phyloP scores from a whole-genome alignment of 2,888 invertebrate genomes.

The Saturnia pavonia region DNA sequence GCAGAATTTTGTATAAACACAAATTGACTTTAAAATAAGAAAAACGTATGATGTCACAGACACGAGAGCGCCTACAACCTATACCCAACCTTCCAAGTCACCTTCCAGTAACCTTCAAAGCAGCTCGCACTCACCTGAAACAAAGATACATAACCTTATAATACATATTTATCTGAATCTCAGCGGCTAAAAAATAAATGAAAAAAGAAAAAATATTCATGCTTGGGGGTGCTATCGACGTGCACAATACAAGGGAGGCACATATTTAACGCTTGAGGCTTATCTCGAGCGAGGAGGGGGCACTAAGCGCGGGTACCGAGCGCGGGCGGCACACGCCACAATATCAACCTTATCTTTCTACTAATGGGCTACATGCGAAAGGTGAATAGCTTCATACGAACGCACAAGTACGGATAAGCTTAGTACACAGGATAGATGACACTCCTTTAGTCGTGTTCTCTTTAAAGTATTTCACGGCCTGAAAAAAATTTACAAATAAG shows the following conservation, averaged over 20 bases:
- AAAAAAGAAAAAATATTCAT: not conserved
- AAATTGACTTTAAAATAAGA: too few relatives aligned
- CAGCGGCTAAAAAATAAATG: not conserved
- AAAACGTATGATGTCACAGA: too few relatives aligned
- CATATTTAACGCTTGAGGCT: slow-evolving; percentile 67
- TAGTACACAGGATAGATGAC: slow-evolving; percentile 51
- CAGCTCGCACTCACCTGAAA: not conserved
- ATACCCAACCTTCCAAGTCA: not conserved
- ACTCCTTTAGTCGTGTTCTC: slow-evolving; percentile 40
- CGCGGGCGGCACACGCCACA: slow-evolving; percentile 56
- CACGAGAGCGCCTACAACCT: too few relatives aligned
- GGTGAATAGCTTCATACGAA: slow-evolving; percentile 69
- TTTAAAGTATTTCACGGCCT: slow-evolving; percentile 41
- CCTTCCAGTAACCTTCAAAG: not conserved
- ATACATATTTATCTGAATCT: not conserved
- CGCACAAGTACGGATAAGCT: slow-evolving; percentile 56
- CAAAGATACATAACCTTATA: not conserved
- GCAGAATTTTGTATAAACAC: too few relatives aligned
- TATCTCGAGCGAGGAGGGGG: slow-evolving; percentile 61
- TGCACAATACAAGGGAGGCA: slow-evolving; percentile 60
- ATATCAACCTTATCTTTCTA: slow-evolving; percentile 73
- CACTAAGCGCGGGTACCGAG: slow-evolving; percentile 33
- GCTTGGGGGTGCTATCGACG: slow-evolving; percentile 51
- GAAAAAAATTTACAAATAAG: not conserved
- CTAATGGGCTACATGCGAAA: slow-evolving; percentile 77